A percentile compares a stretch with the other conserved stretches of the same genome.
phyloP scores from a whole-genome alignment of 1,140 invertebrate genomes.

The Nomia melanderi region DNA sequence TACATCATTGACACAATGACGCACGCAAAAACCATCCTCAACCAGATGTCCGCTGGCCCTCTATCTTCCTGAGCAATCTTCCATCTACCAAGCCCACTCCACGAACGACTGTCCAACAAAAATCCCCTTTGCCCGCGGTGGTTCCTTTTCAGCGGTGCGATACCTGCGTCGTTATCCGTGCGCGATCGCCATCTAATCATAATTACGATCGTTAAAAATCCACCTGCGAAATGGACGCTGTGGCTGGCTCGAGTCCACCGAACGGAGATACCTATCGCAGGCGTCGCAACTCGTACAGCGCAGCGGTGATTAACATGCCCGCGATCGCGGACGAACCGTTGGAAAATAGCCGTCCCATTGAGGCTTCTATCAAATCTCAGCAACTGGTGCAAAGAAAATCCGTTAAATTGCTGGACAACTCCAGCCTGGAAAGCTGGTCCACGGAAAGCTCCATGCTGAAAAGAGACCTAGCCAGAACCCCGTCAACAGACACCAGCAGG shows the following conservation, averaged over 20 bases:
- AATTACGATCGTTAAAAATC: constrained; percentile 34
- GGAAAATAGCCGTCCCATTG: background rate
- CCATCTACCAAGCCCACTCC: too few species aligned
- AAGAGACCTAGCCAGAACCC: constrained; percentile 24
- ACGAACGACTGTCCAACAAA: background rate
- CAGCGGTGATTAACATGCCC: constrained; percentile 64
- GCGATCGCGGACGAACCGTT: constrained; percentile 43
- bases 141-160: too few species aligned
- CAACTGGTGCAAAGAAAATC: constrained; percentile 1
- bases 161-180: background rate
- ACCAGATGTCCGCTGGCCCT: background rate
- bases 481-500: constrained; percentile 53
- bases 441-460: constrained; percentile 49
- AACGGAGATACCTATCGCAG: constrained; percentile 43
- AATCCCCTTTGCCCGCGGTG: background rate
- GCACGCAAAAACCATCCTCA: background rate
- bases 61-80: background rate
- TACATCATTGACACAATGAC: too few species aligned
- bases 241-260: constrained; percentile 8
- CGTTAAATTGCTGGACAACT: constrained; percentile 28
- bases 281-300: constrained; percentile 70
- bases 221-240: constrained; percentile 37
- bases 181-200: background rate
- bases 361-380: background rate
- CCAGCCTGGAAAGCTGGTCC: constrained; percentile 56